A percentile compares a stretch with the other conserved stretches of the same genome.
These are phyloP conservation scores for Mastomys coucha DNA, from an alignment of 2,113 vertebrate genomes.

Conservation along the genomic window DNA sequence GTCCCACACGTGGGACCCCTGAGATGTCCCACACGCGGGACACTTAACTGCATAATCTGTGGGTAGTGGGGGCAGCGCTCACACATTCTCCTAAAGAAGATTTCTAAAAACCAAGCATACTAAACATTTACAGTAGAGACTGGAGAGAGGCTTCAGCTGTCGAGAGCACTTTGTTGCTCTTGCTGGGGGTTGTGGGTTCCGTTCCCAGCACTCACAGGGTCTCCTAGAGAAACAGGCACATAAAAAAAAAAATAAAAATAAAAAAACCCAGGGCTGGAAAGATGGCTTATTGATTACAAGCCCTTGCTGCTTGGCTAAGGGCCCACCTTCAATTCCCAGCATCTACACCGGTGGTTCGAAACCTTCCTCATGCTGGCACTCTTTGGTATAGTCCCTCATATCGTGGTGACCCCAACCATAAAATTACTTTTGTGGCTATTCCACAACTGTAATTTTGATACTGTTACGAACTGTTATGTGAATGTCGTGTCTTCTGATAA, in stretches of 20 bases:
- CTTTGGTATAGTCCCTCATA: neutral
- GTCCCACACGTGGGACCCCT: neutral
- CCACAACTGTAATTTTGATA: neutral
- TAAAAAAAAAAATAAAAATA: neutral
- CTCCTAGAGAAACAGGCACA: neutral
- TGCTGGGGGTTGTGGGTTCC: no score
- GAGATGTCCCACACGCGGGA: neutral
- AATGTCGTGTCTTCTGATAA: neutral
- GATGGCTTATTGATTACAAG: neutral
- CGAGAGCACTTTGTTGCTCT: neutral
- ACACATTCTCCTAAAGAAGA: neutral
- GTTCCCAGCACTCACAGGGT: neutral
- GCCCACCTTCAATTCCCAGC: neutral
- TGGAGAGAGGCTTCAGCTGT: neutral
- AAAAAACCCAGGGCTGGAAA: neutral
- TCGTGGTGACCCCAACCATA: neutral
- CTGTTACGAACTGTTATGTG: neutral
- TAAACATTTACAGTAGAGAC: neutral
- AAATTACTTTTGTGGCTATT: neutral
- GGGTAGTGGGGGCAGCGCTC: neutral
- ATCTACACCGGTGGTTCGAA: neutral
- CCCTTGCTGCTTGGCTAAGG: neutral
- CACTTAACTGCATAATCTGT: neutral
- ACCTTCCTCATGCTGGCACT: neutral
- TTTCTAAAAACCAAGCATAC: neutral